A percentile compares a stretch with the other conserved stretches of the same genome.
These are phyloP conservation scores for Melanchra persicariae DNA, from an alignment of 2,888 invertebrate species.

Conservation along the genomic window DNA sequence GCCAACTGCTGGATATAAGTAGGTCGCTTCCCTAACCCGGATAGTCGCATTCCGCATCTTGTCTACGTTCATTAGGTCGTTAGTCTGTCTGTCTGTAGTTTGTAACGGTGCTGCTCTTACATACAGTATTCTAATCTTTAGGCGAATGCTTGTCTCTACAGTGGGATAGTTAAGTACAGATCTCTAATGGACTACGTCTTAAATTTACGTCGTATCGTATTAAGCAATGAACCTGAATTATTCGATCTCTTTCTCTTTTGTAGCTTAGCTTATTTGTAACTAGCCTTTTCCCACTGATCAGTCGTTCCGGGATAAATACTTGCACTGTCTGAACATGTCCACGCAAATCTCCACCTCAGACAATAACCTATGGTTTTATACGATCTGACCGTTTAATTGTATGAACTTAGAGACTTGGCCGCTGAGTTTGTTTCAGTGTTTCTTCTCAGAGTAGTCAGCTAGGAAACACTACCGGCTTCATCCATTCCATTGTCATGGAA, in stretches of 20 bases:
- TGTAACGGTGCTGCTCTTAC: not conserved
- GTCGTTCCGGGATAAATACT: no score
- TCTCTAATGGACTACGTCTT: not conserved
- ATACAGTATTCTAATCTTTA: not conserved
- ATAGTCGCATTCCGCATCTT: slow-evolving; percentile 27
- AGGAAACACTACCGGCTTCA: no score
- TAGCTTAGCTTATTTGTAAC: not conserved
- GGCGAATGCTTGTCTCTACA: not conserved
- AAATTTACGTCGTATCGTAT: not conserved
- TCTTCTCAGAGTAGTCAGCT: no score
- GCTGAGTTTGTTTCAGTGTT: no score
- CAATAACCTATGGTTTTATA: no score
- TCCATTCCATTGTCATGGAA: no score
- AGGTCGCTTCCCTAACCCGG: slow-evolving; percentile 40
- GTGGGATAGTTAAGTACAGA: not conserved
- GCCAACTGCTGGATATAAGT: slow-evolving; percentile 18
- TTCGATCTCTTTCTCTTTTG: not conserved
- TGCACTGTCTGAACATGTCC: no score
- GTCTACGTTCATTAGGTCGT: slow-evolving; percentile 41
- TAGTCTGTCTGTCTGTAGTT: slow-evolving; percentile 20
- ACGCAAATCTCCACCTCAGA: no score
- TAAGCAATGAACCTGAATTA: not conserved
- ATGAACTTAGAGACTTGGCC: no score
- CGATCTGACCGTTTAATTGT: no score
- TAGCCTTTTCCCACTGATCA: no score